phyloP scores from a whole-genome alignment of 2,113 vertebrate species.

The Nibea albiflora region DNA sequence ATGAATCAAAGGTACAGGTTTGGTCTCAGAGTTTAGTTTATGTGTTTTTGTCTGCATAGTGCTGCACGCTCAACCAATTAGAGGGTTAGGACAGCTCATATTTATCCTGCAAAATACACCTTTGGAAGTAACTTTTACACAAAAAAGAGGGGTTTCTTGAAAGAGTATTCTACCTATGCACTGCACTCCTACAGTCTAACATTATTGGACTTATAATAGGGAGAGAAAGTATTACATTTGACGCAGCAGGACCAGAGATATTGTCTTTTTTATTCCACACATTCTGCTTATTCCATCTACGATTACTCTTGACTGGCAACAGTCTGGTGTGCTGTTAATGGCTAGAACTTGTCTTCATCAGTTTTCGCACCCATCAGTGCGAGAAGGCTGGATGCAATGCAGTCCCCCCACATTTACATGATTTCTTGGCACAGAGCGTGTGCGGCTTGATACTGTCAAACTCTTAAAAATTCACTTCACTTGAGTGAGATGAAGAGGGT shows the following conservation, averaged over 20 bases:
- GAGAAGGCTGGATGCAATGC: neutral
- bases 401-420: conserved; percentile 3
- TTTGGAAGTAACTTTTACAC: neutral
- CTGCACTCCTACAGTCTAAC: neutral
- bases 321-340: neutral
- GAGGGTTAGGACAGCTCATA: neutral
- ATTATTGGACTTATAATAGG: neutral
- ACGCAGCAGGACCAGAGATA: neutral
- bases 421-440: conserved; percentile 11
- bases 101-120: neutral
- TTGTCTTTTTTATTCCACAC: neutral
- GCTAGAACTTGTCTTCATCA: neutral
- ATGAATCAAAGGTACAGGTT: neutral
- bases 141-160: neutral
- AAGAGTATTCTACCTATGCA: too few species aligned
- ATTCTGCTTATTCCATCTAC: neutral
- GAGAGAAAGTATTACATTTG: neutral
- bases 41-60: neutral
- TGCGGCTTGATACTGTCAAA: neutral
- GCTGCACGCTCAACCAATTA: neutral
- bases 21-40: neutral
- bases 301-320: neutral
- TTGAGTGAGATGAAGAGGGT: conserved; percentile 17
- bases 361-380: neutral
- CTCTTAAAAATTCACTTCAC: conserved; percentile 23